Evolutionary conservation across 2,888 invertebrate genomes (phyloP).

Genomic region (Drosophila rellima): DNA sequence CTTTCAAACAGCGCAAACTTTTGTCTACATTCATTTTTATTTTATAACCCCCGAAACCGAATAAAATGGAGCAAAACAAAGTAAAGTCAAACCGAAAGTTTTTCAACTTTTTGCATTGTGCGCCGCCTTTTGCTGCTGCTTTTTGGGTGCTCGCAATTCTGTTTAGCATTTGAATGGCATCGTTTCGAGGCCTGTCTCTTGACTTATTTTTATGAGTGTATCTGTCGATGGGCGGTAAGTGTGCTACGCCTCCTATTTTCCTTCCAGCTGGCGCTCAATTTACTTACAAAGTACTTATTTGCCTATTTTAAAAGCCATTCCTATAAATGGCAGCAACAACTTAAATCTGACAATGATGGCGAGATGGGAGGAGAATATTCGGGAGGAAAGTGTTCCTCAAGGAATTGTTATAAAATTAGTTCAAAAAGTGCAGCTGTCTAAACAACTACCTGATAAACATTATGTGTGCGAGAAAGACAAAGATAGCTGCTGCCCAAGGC

Average conservation of each 20-base stretch:
- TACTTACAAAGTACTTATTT: constrained; percentile 81
- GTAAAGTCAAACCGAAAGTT: constrained; percentile 68
- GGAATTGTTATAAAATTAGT: constrained; percentile 73
- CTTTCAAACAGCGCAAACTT: constrained; percentile 65
- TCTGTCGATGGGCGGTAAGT: constrained; percentile 45
- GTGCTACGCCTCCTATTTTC: constrained; percentile 14
- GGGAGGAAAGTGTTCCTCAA: constrained; percentile 9
- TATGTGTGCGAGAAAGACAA: constrained; percentile 13
- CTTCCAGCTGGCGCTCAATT: constrained; percentile 59
- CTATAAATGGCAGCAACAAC: constrained; percentile 56
- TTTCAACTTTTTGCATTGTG: constrained; percentile 66
- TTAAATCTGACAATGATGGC: constrained; percentile 34
- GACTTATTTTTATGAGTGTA: constrained; percentile 68
- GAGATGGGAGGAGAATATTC: constrained; percentile 2
- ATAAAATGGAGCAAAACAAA: constrained; percentile 47
- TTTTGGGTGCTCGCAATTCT: constrained; percentile 43
- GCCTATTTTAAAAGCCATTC: constrained; percentile 76
- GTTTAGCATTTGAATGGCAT: constrained; percentile 73
- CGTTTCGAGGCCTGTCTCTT: constrained; percentile 65
- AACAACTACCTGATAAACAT: constrained; percentile 74
- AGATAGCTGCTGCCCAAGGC: neutral
- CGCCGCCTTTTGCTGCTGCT: constrained; percentile 37
- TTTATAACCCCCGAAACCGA: constrained; percentile 73
- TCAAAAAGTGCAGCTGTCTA: constrained; percentile 69
- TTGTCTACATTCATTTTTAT: constrained; percentile 74